Conservation (phyloP, 1,140 invertebrate genomes). For the Marisa cornuarietis region DNA sequence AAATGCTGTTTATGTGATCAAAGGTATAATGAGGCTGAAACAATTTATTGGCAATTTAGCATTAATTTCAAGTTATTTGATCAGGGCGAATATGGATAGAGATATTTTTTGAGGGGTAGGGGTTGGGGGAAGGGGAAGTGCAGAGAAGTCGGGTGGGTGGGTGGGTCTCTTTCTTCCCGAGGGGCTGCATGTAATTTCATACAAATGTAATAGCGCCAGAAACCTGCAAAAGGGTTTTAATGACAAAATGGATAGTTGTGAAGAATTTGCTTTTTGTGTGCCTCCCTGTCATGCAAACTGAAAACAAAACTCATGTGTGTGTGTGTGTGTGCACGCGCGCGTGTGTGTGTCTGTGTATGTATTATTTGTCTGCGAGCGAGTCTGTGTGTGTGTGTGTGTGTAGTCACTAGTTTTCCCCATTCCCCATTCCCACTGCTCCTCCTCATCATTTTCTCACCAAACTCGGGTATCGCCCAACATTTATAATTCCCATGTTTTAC, state of each 20-base stretch:
- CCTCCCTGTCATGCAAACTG: not conserved
- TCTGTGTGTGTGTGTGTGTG: not conserved
- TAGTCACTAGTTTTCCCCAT: not conserved
- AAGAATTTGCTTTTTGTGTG: conserved; percentile 10
- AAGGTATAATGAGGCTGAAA: conserved; percentile 9
- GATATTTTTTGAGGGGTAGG: too few species aligned
- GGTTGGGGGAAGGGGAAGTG: too few species aligned
- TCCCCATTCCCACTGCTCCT: not conserved
- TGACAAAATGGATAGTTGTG: not conserved
- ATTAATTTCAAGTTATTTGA: conserved; percentile 14
- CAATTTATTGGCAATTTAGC: conserved; percentile 13
- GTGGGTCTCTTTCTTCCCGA: not conserved
- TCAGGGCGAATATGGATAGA: conserved; percentile 6
- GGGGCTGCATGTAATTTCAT: not conserved
- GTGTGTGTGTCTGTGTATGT: too few species aligned
- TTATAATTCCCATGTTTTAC: not conserved
- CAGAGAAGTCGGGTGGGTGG: too few species aligned
- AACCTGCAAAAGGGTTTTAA: not conserved
- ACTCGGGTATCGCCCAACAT: not conserved
- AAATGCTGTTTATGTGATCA: conserved; percentile 4
- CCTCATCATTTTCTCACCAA: not conserved
- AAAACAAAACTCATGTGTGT: not conserved
- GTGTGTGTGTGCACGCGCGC: too few species aligned
- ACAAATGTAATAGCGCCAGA: not conserved
- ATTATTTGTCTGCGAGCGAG: too few species aligned